Evolutionary conservation across 1,140 invertebrate genomes (phyloP).

Genomic region (Drosophila teissieri): DNA sequence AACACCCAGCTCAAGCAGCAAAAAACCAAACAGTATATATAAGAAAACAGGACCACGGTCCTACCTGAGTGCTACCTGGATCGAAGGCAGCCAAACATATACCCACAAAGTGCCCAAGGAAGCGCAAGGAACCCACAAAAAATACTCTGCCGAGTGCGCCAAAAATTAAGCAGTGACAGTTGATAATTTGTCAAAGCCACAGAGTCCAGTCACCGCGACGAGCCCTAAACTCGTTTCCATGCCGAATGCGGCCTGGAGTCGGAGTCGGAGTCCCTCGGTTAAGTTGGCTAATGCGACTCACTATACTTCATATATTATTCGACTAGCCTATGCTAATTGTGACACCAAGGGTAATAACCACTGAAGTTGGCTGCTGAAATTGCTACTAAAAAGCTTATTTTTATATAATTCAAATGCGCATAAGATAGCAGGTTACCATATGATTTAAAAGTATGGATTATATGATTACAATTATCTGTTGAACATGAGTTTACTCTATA

Average conservation of each 20-base stretch:
- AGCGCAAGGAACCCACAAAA: slow-evolving; percentile 27
- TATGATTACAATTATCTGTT: too few relatives aligned
- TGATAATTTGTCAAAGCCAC: slow-evolving; percentile 80
- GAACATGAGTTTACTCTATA: too few relatives aligned
- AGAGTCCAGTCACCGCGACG: slow-evolving; percentile 39
- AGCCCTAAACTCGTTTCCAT: slow-evolving; percentile 66
- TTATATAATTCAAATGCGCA: too few relatives aligned
- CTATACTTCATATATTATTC: not conserved
- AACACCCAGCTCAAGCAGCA: slow-evolving; percentile 23
- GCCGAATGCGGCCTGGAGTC: not conserved
- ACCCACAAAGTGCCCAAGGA: slow-evolving; percentile 7
- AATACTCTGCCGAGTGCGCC: slow-evolving; percentile 68
- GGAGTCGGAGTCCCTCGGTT: slow-evolving; percentile 2
- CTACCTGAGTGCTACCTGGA: slow-evolving; percentile 47
- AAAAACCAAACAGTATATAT: slow-evolving; percentile 1
- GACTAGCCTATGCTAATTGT: not conserved
- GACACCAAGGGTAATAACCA: not conserved
- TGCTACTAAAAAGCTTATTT: too few relatives aligned
- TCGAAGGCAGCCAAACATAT: slow-evolving; percentile 31
- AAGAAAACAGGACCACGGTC: slow-evolving; percentile 20
- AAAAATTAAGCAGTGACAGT: slow-evolving; percentile 83
- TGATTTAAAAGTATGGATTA: too few relatives aligned
- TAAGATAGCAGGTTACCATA: too few relatives aligned
- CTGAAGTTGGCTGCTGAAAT: too few relatives aligned
- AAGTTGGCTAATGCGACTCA: not conserved